These are phyloP conservation scores for Microtus pennsylvanicus DNA, from an alignment of 2,113 vertebrate genomes.

Conservation along the genomic window DNA sequence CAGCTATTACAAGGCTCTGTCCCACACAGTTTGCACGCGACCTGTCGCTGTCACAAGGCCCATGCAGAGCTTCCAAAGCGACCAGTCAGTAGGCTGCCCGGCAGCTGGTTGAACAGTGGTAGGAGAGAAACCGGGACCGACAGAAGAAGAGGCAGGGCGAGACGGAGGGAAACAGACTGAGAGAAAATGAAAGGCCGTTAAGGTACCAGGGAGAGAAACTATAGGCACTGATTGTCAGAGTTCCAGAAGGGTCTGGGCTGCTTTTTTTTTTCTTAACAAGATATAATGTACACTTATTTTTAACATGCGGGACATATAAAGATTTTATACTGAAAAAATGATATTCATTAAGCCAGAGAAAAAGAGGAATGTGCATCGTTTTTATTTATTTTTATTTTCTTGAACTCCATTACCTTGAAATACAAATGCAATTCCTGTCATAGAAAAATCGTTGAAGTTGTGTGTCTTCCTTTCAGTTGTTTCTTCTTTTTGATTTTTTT, in stretches of 20 bases:
- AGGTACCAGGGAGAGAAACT: not conserved
- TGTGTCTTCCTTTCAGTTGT: slow-evolving; percentile 90
- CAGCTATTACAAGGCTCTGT: not conserved
- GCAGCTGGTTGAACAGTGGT: not conserved
- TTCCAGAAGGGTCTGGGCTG: not conserved
- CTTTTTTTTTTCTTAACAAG: slow-evolving; percentile 90
- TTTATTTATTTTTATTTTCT: slow-evolving; percentile 89
- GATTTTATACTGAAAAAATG: slow-evolving; percentile 98
- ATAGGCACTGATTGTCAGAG: not conserved
- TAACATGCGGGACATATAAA: slow-evolving; percentile 99
- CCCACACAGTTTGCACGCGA: not conserved
- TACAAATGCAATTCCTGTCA: slow-evolving; percentile 95
- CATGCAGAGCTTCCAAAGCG: not conserved
- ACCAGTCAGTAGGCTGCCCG: not conserved
- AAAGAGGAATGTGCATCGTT: slow-evolving; percentile 97
- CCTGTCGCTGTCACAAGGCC: too few species aligned
- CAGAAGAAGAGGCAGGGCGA: not conserved
- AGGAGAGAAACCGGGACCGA: not conserved
- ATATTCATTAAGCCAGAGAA: slow-evolving; percentile 96
- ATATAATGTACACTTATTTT: slow-evolving; percentile 99
- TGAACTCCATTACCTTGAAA: slow-evolving; percentile 94
- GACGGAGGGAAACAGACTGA: too few species aligned
- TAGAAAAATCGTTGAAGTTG: slow-evolving; percentile 95
- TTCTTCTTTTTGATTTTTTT: slow-evolving; percentile 82
- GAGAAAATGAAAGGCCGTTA: not conserved